phyloP scores from a whole-genome alignment of 2,797 vertebrate genomes.

The Tarsius wallacei region DNA sequence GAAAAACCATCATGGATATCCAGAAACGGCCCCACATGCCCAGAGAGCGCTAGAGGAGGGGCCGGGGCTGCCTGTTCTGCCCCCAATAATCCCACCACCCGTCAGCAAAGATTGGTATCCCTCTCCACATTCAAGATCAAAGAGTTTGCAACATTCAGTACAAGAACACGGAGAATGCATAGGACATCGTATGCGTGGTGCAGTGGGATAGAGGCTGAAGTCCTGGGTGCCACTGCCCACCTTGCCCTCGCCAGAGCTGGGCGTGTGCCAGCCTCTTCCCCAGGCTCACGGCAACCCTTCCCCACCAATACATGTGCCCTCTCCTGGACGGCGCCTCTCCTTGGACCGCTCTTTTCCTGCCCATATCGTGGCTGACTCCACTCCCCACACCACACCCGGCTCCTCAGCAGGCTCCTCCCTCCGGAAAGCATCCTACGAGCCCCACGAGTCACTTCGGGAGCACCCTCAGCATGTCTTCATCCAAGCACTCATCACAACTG shows the following conservation, averaged over 20 bases:
- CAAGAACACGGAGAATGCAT: background rate
- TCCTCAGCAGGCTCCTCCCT: too few relatives aligned
- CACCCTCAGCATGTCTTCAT: background rate
- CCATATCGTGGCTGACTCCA: rapidly evolving
- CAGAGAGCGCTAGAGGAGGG: background rate
- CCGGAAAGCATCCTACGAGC: background rate
- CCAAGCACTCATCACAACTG: background rate
- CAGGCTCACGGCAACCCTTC: background rate
- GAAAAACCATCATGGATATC: background rate
- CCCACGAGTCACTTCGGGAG: background rate
- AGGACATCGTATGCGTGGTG: background rate
- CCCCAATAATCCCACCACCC: background rate
- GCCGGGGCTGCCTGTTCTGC: background rate
- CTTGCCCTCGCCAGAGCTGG: rapidly evolving
- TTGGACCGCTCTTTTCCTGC: background rate
- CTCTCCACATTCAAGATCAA: background rate
- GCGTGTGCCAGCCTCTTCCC: too few relatives aligned
- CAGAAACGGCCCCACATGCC: background rate
- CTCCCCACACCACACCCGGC: background rate
- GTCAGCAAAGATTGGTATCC: background rate
- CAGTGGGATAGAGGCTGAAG: rapidly evolving
- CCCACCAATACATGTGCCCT: rapidly evolving
- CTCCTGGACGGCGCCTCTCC: background rate
- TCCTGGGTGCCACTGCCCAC: rapidly evolving
- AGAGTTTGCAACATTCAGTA: background rate